Evolutionary conservation across 2,888 invertebrate genomes (phyloP).

Genomic region (Schrankia costaestrigalis): DNA sequence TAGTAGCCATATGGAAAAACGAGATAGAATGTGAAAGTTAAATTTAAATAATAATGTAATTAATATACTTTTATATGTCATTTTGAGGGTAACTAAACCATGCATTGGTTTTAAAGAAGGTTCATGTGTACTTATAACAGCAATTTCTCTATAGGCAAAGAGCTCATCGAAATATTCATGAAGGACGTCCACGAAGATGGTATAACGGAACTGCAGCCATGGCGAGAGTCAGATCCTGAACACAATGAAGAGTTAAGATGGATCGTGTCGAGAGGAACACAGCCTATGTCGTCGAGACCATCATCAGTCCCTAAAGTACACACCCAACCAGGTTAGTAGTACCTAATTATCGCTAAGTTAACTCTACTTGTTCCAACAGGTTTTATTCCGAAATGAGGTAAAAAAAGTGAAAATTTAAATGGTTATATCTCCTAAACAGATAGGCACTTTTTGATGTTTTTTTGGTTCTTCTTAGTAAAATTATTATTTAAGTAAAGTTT

Average conservation of each 20-base stretch:
- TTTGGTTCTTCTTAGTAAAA: too few species aligned
- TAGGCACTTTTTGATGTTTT: too few species aligned
- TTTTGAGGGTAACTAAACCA: too few species aligned
- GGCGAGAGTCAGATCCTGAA: slow-evolving; percentile 64
- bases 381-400: too few species aligned
- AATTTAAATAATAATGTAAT: too few species aligned
- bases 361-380: too few species aligned
- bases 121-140: not conserved
- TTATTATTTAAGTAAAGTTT: too few species aligned
- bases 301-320: slow-evolving; percentile 32
- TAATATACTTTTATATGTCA: too few species aligned
- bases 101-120: too few species aligned
- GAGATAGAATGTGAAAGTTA: too few species aligned
- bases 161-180: slow-evolving; percentile 95
- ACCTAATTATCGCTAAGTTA: not conserved
- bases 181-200: slow-evolving; percentile 88
- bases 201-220: slow-evolving; percentile 83
- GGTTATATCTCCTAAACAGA: not conserved
- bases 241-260: slow-evolving; percentile 53
- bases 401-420: too few species aligned
- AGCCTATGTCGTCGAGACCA: slow-evolving; percentile 53
- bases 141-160: slow-evolving; percentile 85
- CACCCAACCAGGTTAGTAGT: slow-evolving; percentile 49
- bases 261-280: slow-evolving; percentile 55
- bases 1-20: too few species aligned